Conservation (phyloP, 2,888 invertebrate genomes). For the Drosophila neonasuta region DNA sequence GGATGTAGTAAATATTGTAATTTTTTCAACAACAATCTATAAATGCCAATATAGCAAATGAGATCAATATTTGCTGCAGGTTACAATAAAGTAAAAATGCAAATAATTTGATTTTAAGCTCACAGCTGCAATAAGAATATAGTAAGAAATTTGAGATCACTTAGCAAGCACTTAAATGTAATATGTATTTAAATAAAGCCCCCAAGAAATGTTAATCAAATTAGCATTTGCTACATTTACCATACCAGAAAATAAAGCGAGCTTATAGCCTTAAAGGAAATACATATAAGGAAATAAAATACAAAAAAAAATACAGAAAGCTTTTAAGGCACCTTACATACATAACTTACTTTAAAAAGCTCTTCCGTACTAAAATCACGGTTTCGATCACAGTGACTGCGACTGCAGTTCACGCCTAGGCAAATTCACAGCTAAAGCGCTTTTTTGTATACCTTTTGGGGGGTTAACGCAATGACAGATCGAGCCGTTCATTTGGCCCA, state of each 20-base stretch:
- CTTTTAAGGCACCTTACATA: background rate
- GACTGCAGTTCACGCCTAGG: slow-evolving; percentile 30
- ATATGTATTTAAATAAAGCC: background rate
- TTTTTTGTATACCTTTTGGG: slow-evolving; percentile 17
- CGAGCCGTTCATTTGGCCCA: slow-evolving; percentile 53
- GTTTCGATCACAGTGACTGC: slow-evolving; percentile 10
- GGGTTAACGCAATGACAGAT: slow-evolving; percentile 72
- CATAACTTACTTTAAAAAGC: too few species aligned
- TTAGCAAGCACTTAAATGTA: background rate
- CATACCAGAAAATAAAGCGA: background rate
- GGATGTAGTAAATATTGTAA: too few species aligned
- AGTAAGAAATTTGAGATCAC: background rate
- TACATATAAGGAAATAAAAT: background rate
- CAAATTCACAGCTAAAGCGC: slow-evolving; percentile 32
- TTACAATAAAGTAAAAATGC: background rate
- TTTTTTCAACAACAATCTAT: background rate
- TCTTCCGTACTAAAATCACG: background rate
- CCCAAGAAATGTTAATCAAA: background rate
- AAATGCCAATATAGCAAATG: background rate
- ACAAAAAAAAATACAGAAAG: background rate
- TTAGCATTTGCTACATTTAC: background rate
- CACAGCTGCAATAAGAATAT: too few species aligned
- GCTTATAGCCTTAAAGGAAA: background rate
- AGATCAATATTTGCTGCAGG: background rate
- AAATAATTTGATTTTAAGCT: background rate